phyloP scores from a whole-genome alignment of 2,797 vertebrate genomes.

The Sciurus vulgaris region DNA sequence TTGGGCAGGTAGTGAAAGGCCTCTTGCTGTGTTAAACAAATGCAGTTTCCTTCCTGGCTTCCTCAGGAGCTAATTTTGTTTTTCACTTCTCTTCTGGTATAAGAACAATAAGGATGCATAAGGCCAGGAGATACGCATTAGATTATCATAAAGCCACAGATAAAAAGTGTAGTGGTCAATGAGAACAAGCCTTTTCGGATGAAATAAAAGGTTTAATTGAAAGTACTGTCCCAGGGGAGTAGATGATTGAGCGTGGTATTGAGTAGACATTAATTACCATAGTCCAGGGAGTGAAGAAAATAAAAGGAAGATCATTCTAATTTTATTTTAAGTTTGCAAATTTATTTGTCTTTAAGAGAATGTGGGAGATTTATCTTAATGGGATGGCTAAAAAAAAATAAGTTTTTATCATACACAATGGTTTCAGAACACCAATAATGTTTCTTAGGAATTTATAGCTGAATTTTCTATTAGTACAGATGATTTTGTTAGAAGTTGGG shows the following conservation, averaged over 20 bases:
- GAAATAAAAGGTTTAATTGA: constrained; percentile 89
- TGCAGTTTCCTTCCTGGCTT: constrained; percentile 89
- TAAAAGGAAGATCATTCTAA: constrained; percentile 54
- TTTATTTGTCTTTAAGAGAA: constrained; percentile 69
- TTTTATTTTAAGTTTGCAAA: constrained; percentile 68
- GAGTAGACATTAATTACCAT: constrained; percentile 80
- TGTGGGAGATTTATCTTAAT: neutral
- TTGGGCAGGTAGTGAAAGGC: constrained; percentile 89
- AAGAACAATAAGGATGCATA: constrained; percentile 88
- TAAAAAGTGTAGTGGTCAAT: constrained; percentile 87
- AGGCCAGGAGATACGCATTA: constrained; percentile 85
- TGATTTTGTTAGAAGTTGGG: constrained; percentile 35
- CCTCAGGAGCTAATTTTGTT: constrained; percentile 85
- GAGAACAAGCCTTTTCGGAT: constrained; percentile 83
- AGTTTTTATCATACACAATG: neutral
- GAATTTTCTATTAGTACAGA: constrained; percentile 9
- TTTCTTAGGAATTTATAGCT: constrained; percentile 33
- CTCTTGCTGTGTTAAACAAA: constrained; percentile 88
- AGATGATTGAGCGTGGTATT: constrained; percentile 79
- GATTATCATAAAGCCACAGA: constrained; percentile 89
- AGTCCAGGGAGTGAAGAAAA: constrained; percentile 72
- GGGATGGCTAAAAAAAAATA: neutral
- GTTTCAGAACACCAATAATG: constrained; percentile 1
- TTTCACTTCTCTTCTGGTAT: constrained; percentile 85
- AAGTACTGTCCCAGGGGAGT: constrained; percentile 81